phyloP scores from a whole-genome alignment of 2,797 vertebrate genomes.

The Steatocranus sp. region DNA sequence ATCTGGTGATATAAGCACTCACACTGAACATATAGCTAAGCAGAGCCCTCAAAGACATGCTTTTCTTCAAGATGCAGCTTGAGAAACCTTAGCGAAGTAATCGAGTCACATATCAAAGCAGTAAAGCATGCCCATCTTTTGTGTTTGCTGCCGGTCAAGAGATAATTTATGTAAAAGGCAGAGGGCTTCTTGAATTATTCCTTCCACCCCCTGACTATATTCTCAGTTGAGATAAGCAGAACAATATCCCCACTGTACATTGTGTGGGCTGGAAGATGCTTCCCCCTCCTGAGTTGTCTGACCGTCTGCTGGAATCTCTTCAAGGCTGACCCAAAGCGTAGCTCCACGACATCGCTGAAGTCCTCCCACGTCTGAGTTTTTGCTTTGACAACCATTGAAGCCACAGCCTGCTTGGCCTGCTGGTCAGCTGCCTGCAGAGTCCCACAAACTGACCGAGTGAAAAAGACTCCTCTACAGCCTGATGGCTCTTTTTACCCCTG shows the following conservation, averaged over 20 bases:
- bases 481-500: neutral
- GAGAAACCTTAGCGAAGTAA: neutral
- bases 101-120: neutral
- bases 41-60: neutral
- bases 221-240: neutral
- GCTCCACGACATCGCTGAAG: neutral
- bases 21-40: neutral
- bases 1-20: neutral
- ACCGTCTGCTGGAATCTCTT: neutral
- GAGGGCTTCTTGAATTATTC: accelerated
- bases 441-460: neutral
- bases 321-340: neutral
- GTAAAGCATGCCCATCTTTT: neutral
- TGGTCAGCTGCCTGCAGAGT: neutral
- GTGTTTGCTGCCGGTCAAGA: neutral
- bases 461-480: neutral
- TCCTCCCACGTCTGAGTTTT: neutral
- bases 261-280: neutral
- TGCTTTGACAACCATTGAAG: neutral
- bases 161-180: neutral
- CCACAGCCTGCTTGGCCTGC: neutral
- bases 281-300: neutral
- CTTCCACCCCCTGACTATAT: neutral
- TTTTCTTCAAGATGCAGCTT: neutral
- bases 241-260: neutral